Conservation (phyloP, 2,113 vertebrate species). For the Oreochromis aureus region DNA sequence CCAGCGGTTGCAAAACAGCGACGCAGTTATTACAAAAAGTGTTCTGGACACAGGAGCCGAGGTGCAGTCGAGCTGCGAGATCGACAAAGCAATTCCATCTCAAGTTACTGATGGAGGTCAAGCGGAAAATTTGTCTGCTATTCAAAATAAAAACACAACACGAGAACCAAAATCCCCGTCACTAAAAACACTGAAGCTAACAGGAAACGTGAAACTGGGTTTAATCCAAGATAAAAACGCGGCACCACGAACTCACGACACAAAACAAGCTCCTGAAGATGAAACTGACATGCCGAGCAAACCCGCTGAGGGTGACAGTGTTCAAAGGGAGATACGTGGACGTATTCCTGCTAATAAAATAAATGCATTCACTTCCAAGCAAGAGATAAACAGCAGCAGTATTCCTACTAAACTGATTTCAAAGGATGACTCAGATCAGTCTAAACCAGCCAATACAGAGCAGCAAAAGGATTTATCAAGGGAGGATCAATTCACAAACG, state of each 20-base stretch:
- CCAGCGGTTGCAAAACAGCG: neutral
- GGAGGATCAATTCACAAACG: neutral
- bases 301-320: neutral
- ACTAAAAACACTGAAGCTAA: neutral
- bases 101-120: neutral
- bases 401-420: neutral
- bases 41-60: neutral
- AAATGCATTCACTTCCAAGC: neutral
- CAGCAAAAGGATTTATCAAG: neutral
- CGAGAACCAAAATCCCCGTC: neutral
- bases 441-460: neutral
- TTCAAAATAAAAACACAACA: neutral
- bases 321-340: neutral
- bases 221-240: neutral
- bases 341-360: neutral
- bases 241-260: neutral
- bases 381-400: neutral
- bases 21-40: neutral
- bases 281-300: constrained; percentile 13
- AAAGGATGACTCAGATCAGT: neutral
- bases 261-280: neutral
- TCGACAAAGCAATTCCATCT: neutral
- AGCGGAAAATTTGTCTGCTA: neutral
- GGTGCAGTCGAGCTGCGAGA: neutral
- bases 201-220: neutral